Conservation (phyloP, 2,888 invertebrate genomes). For the Agrochola litura region DNA sequence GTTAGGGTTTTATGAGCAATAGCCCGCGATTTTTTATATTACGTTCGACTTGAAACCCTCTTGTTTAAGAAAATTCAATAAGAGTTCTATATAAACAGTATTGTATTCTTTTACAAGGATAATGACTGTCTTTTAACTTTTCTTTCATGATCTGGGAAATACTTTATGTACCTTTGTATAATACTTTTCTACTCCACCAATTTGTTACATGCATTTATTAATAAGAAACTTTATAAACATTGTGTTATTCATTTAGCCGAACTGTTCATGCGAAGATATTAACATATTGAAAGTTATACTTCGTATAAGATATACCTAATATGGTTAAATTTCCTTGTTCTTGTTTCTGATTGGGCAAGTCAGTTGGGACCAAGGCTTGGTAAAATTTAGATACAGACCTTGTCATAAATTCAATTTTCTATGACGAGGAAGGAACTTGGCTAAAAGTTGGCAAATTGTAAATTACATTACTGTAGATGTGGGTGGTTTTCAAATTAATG, state of each 20-base stretch:
- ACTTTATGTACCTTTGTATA: not conserved
- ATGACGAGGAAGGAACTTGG: not conserved
- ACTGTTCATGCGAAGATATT: not conserved
- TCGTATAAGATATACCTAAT: not conserved
- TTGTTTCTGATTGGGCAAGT: slow-evolving; percentile 35
- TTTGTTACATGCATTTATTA: not conserved
- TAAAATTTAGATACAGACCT: slow-evolving; percentile 18
- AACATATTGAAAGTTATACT: slow-evolving; percentile 9
- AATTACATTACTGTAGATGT: not conserved
- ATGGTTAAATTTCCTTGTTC: slow-evolving; percentile 22
- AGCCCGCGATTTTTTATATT: not conserved
- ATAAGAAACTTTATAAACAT: not conserved
- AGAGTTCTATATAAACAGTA: not conserved
- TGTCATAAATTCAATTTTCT: slow-evolving; percentile 20
- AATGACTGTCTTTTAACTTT: not conserved
- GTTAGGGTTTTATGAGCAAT: slow-evolving; percentile 26
- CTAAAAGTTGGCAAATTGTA: not conserved
- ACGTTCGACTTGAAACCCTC: not conserved
- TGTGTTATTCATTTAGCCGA: not conserved
- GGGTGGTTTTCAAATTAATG: not conserved
- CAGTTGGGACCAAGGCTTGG: slow-evolving; percentile 24
- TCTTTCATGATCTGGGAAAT: not conserved
- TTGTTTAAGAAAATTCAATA: slow-evolving; percentile 4
- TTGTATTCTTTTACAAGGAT: not conserved
- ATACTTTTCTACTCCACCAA: not conserved